A percentile compares a stretch with the other conserved stretches of the same genome.
phyloP scores from a whole-genome alignment of 2,797 vertebrate genomes.

The Enteromius fasciolatus region DNA sequence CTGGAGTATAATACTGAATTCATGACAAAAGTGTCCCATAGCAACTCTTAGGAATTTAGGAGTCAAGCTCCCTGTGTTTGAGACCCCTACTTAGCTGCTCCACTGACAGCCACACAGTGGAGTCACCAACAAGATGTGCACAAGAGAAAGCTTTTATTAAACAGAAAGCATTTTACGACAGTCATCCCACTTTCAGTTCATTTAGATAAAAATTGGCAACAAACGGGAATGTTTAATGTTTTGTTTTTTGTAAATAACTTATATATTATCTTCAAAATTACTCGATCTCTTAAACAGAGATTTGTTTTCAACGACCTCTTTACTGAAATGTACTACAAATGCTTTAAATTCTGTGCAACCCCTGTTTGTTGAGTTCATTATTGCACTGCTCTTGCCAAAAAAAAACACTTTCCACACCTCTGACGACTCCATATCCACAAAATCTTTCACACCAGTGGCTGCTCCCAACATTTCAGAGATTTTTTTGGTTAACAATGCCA shows the following conservation, averaged over 20 bases:
- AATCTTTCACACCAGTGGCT: constrained; percentile 66
- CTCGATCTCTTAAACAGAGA: not conserved
- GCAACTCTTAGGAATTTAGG: constrained; percentile 76
- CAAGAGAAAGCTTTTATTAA: constrained; percentile 42
- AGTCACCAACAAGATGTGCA: constrained; percentile 43
- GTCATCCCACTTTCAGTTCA: not conserved
- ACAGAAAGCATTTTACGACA: constrained; percentile 47
- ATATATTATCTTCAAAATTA: not conserved
- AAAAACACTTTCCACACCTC: constrained; percentile 39
- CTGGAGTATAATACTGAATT: constrained; percentile 68
- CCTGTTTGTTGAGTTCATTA: constrained; percentile 40
- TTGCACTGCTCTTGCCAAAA: constrained; percentile 45
- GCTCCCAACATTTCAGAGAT: constrained; percentile 62
- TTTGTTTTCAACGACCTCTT: not conserved
- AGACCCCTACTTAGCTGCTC: constrained; percentile 54
- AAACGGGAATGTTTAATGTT: no score
- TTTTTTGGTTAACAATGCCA: constrained; percentile 68
- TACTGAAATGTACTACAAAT: constrained; percentile 14
- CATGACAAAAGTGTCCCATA: constrained; percentile 71
- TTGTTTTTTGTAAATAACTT: not conserved
- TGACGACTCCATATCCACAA: constrained; percentile 69
- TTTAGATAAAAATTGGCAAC: not conserved
- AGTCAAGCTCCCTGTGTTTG: constrained; percentile 67
- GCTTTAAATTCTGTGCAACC: not conserved
- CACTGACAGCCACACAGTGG: constrained; percentile 55